phyloP scores from a whole-genome alignment of 2,797 vertebrate species.

The Epinephelus coioides region DNA sequence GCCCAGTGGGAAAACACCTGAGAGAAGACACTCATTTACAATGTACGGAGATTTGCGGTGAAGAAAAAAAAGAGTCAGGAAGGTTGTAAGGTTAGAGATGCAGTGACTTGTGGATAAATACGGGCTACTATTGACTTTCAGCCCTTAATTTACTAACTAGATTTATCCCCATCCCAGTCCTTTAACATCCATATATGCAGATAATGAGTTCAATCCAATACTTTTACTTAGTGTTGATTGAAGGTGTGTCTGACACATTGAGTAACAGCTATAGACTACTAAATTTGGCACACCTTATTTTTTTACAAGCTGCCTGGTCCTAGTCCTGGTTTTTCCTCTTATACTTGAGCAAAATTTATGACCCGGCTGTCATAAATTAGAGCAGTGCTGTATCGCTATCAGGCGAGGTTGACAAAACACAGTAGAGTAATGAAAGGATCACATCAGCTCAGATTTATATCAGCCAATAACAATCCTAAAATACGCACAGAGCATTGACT shows the following conservation, averaged over 20 bases:
- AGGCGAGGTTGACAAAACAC: background rate
- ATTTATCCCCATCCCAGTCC: background rate
- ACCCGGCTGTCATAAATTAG: background rate
- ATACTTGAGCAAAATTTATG: background rate
- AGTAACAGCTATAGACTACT: background rate
- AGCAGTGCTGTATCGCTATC: background rate
- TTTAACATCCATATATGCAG: background rate
- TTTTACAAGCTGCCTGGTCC: background rate
- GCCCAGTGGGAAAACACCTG: too few species aligned
- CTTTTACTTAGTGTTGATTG: background rate
- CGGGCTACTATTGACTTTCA: background rate
- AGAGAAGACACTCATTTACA: too few species aligned
- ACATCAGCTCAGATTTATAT: background rate
- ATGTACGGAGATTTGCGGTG: too few species aligned
- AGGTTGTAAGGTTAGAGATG: background rate
- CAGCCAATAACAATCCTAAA: background rate
- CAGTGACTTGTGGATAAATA: background rate
- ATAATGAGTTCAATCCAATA: background rate
- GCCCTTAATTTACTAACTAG: background rate
- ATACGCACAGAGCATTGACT: background rate
- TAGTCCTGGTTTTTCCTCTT: background rate
- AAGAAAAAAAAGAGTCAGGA: background rate
- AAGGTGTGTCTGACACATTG: background rate
- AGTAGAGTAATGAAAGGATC: background rate
- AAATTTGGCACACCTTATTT: background rate